phyloP scores from a whole-genome alignment of 2,888 invertebrate genomes.

The Glaucopsyche alexis region DNA sequence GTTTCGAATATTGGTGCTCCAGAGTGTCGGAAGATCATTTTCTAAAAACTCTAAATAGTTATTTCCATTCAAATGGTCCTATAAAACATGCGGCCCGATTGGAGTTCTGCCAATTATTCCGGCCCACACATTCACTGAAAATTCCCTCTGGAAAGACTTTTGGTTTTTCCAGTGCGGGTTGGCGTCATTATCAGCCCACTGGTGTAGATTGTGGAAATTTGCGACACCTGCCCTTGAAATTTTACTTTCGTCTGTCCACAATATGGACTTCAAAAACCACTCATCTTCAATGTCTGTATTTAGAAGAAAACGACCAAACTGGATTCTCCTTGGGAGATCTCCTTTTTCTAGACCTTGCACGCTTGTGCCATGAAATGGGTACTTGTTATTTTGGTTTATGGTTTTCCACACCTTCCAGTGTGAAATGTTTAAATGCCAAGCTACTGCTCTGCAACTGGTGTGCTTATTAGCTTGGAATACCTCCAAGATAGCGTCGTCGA shows the following conservation, averaged over 20 bases:
- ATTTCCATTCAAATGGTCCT: too few species aligned
- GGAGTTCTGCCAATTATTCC: too few species aligned
- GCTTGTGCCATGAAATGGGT: not conserved
- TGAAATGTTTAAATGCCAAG: constrained; percentile 35
- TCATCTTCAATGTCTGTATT: not conserved
- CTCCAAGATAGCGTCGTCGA: constrained; percentile 32
- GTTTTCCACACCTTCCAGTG: constrained; percentile 34
- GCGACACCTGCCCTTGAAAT: constrained; percentile 10
- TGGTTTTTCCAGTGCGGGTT: too few species aligned
- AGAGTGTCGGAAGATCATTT: too few species aligned
- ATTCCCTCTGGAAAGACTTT: too few species aligned
- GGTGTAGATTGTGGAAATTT: too few species aligned
- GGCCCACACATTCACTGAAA: too few species aligned
- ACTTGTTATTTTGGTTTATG: constrained; percentile 29
- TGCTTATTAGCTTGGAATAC: constrained; percentile 34
- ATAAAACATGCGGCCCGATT: too few species aligned
- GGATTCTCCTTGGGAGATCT: constrained; percentile 3
- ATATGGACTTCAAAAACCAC: not conserved
- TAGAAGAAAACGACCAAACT: not conserved
- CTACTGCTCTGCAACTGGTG: constrained; percentile 35
- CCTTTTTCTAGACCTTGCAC: not conserved
- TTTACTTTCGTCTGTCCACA: constrained; percentile 1
- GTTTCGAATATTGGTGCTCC: too few species aligned
- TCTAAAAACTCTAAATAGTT: too few species aligned
- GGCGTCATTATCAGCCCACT: too few species aligned